These are phyloP conservation scores for Lytechinus pictus DNA, from an alignment of 35 echinoderm and acorn worm species.

Conservation along the genomic window DNA sequence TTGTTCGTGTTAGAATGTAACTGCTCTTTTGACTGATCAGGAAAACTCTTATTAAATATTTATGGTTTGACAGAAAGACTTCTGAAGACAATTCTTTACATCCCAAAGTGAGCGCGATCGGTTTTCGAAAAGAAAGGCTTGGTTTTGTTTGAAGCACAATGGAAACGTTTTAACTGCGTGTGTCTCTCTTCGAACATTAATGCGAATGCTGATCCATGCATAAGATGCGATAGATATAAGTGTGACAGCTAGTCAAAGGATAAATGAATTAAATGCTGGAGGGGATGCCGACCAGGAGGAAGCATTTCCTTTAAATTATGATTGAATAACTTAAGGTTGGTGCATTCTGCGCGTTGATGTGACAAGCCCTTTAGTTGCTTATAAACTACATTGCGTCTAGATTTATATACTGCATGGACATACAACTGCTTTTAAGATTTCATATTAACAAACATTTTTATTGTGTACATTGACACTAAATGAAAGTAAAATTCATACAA, in stretches of 20 bases:
- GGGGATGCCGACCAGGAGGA: neutral
- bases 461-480: too few species aligned
- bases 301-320: neutral
- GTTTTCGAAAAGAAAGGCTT: neutral
- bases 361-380: too few species aligned
- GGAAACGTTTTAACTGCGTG: neutral
- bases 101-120: neutral
- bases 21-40: neutral
- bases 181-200: neutral
- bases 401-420: too few species aligned
- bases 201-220: neutral
- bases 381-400: too few species aligned
- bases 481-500: too few species aligned
- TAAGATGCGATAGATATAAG: neutral
- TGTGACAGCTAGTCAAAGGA: neutral
- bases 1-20: neutral
- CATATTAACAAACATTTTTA: too few species aligned
- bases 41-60: neutral
- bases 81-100: neutral
- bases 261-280: neutral
- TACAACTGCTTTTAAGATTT: too few species aligned
- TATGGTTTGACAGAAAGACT: neutral
- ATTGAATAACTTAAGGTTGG: too few species aligned
- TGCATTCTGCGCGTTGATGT: too few species aligned
- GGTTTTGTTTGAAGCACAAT: neutral